Conservation (phyloP, 2,113 vertebrate species). For the Corythornis vintsioides region DNA sequence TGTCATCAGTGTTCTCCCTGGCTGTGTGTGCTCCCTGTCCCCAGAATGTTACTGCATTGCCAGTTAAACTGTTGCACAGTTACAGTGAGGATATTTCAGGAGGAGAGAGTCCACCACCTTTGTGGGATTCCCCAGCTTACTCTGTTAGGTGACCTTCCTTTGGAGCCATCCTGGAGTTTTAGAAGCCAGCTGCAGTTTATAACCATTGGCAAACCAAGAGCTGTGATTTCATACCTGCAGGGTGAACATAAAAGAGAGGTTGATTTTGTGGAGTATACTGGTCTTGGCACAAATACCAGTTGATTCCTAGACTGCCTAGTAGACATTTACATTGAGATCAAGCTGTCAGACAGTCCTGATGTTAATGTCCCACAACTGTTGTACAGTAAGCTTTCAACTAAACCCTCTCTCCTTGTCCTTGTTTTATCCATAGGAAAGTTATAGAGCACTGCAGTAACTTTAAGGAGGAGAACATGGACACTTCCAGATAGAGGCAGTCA, state of each 20-base stretch:
- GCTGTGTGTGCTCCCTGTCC: background rate
- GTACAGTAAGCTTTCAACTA: background rate
- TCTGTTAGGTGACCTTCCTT: background rate
- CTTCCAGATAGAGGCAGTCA: constrained; percentile 84
- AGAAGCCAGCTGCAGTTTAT: background rate
- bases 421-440: constrained; percentile 85
- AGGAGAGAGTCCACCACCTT: background rate
- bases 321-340: background rate
- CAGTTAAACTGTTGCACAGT: background rate
- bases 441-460: constrained; percentile 94
- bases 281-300: background rate
- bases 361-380: background rate
- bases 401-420: constrained; percentile 26
- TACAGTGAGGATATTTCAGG: background rate
- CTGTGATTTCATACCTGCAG: background rate
- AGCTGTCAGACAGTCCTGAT: background rate
- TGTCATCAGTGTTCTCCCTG: background rate
- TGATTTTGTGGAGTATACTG: background rate
- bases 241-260: background rate
- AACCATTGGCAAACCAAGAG: background rate
- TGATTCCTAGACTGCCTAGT: background rate
- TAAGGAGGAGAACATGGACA: constrained; percentile 97
- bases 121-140: background rate
- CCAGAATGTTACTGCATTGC: background rate
- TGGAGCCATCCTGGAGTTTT: background rate